phyloP scores from a whole-genome alignment of 35 echinoderm and acorn worm genomes.

The Anneissia japonica region DNA sequence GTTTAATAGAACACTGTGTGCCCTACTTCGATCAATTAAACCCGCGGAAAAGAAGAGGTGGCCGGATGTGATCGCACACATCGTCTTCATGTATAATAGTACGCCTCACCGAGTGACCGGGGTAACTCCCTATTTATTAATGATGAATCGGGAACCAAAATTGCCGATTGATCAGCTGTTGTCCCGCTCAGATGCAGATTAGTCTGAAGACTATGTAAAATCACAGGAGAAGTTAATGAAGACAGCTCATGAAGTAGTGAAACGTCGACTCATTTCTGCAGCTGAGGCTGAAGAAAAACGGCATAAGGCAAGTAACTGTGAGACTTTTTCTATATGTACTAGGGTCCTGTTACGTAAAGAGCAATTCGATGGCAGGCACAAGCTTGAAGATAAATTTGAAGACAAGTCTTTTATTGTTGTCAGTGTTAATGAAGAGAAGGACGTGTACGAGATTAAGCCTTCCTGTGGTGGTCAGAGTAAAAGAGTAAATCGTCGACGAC shows the following conservation, averaged over 20 bases:
- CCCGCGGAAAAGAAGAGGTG: background rate
- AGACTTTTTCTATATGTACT: background rate
- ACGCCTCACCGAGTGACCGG: constrained; percentile 14
- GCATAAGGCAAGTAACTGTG: background rate
- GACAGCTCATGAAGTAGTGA: background rate
- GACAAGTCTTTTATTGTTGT: background rate
- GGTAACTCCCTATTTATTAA: constrained; percentile 26
- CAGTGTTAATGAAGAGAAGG: background rate
- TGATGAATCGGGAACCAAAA: constrained; percentile 25
- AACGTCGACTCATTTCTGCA: background rate
- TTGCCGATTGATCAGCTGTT: constrained; percentile 31
- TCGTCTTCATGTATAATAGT: constrained; percentile 10
- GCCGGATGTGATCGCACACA: background rate
- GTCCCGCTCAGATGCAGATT: background rate
- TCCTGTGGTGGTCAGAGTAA: background rate
- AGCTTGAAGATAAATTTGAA: background rate
- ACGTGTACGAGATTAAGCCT: constrained; percentile 7
- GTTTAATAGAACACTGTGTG: constrained; percentile 14
- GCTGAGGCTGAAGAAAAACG: background rate
- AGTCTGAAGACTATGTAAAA: constrained; percentile 17
- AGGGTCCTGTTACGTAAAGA: background rate
- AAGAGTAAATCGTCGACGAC: background rate
- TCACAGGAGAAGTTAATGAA: background rate
- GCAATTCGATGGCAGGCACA: constrained; percentile 9
- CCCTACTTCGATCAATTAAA: background rate